Evolutionary conservation across 2,888 invertebrate species (phyloP), one percentile per base, ranked within the genome.

Genomic region (Hydropsyche betteni): DNA sequence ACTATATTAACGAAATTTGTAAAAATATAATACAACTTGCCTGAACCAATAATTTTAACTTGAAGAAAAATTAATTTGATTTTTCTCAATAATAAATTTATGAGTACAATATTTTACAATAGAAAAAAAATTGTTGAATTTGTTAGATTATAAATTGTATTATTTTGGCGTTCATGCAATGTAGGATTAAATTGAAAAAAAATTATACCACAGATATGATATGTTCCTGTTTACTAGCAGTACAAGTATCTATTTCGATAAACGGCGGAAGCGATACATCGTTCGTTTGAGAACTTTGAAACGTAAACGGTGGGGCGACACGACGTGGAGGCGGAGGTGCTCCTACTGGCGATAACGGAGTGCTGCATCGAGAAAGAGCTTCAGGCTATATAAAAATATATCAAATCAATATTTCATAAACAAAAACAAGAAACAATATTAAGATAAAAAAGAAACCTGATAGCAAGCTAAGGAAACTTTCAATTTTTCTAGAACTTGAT

Each of bases 181-280:
- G n/a, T 69, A 24, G 24, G 74, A 52, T 73, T 34, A 16, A 68
- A 69, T 61, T 5, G 7, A 51, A 16, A 73, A 44, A 14, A 53
- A 74, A 50, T 82, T 89, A 85, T 81, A 93, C 93, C 83, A 95
- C 95, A 7, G 95, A 94, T 58, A 95, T 93, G 55, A 95, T 91
- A 82, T 95, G 95, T 81, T 95, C 95, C 84, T 95, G 94, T 81
- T 94, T 94, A 81, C 94, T 94, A 12, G 95, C 95, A 3, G 95
- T 95, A 83, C 95, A 95, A 55, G 92, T 92, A 84, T 95, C 95
- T 12, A 92, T 87, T 84, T 95, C 95, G 77, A 92, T 88, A 85
- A 95, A 95, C 0, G 95, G 95, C 80, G 95, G 85, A 76, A 89
- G 83, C 5, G 72, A 68, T 12, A 61, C 24, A 81, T 92, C 92